Percentiles rank a stretch among this genome's conserved stretches.
Conservation (phyloP, 2,797 vertebrate species). For the Urocyon cinereoargenteus region DNA sequence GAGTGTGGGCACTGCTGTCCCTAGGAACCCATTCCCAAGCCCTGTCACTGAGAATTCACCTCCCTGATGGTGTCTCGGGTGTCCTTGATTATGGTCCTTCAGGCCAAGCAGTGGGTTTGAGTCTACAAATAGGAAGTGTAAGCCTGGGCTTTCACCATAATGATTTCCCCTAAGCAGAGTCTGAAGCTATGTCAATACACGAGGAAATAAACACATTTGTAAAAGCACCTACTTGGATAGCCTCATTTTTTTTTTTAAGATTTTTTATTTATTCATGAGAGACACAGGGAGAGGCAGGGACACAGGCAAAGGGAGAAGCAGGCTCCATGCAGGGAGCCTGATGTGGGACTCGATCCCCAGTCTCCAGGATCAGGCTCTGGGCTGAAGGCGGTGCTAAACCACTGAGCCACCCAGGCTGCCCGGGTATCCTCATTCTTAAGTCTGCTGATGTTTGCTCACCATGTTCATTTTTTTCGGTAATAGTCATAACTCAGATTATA, state of each 20-base stretch:
- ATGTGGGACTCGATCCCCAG: too few species aligned
- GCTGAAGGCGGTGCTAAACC: too few species aligned
- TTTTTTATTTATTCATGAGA: too few species aligned
- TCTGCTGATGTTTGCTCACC: not conserved
- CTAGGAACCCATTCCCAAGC: not conserved
- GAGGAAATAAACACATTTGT: not conserved
- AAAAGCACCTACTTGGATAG: not conserved
- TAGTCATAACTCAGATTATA: not conserved
- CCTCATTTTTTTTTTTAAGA: too few species aligned
- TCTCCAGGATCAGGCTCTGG: too few species aligned
- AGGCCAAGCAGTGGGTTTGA: fast-evolving
- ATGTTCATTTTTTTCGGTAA: not conserved
- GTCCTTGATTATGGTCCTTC: fast-evolving
- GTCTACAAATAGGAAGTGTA: too few species aligned
- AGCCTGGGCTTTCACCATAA: not conserved
- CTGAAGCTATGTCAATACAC: not conserved
- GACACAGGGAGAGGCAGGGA: too few species aligned
- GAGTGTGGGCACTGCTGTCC: fast-evolving
- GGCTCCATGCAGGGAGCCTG: too few species aligned
- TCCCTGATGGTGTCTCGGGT: not conserved
- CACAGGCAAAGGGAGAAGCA: too few species aligned
- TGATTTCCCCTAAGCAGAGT: not conserved
- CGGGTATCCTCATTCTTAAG: not conserved
- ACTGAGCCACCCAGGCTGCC: too few species aligned
- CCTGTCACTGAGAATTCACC: fast-evolving